Base-by-base conservation (phyloP, 2,888 invertebrate species). In the Lepidocyrtinus sp. region DNA sequence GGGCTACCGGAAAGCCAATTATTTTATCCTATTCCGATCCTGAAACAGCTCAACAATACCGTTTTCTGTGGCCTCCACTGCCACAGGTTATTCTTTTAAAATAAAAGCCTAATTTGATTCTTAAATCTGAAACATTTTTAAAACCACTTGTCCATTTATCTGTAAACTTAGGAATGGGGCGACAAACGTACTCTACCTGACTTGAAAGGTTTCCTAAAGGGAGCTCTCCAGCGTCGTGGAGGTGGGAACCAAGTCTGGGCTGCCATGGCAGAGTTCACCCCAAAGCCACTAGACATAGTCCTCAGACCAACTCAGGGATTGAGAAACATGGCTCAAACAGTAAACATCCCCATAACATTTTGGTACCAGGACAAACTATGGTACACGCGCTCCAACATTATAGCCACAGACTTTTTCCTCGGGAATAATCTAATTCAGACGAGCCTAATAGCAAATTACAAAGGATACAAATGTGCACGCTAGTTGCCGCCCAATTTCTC, bases 21-120 rank as follows among this genome's bases (percentile, higher is more conserved):
- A 89, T 93, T 73, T 89, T 93, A 62, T 89, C 91, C 27, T 93
- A 93, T 88, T 90, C 90, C 9, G 91, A 92, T 84, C 89, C 89
- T 69, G 88, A 89, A 36, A 89, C 89, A 21, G 90, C 89, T 5
- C 81, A 84, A 19, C 76, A 84, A 15, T 86, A 86, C 77, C 83
- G 83, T 12, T 86, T 87, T 91, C 87, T 93, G 22, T 93, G 93
- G 93, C 92, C 92, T 0, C 90, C 90, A 22, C 88, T 93, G 85
- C 90, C 91, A 63, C 93, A 93, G 87, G 89, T 91, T 71, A 25
- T 67, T 71, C 63, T n/a, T n/a, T n/a, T n/a, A n/a, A n/a, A n/a
- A n/a, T n/a, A n/a, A n/a, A n/a, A n/a, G n/a, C n/a, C n/a, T n/a
- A n/a, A n/a, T n/a, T n/a, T n/a, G n/a, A n/a, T n/a, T n/a, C n/a